Evolutionary conservation across 1,140 invertebrate genomes (phyloP).

Genomic region (Globodera rostochiensis): DNA sequence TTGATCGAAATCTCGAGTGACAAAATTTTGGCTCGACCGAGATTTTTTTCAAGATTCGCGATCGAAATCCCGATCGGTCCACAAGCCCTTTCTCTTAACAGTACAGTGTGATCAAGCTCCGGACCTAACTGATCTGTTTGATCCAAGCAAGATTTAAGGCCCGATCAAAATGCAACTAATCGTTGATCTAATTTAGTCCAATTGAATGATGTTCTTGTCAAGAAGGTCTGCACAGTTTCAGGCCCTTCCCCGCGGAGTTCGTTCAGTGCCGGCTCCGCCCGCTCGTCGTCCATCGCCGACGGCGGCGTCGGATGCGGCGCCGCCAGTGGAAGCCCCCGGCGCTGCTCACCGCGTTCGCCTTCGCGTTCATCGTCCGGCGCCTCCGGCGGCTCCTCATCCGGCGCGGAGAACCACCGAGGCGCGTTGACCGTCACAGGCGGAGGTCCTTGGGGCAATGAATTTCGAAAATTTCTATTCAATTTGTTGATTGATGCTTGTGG

Average conservation of each 20-base stretch:
- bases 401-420: not conserved
- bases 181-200: no score
- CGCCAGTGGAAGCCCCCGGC: not conserved
- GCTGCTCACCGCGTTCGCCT: not conserved
- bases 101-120: no score
- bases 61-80: no score
- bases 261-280: not conserved
- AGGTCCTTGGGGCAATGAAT: not conserved
- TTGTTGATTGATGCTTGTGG: no score
- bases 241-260: conserved; percentile 1
- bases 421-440: not conserved
- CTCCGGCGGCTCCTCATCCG: conserved; percentile 1
- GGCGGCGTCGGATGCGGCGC: not conserved
- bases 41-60: no score
- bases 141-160: no score
- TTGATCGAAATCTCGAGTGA: no score
- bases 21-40: no score
- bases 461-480: no score
- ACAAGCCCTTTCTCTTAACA: no score
- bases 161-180: no score
- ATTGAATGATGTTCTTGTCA: not conserved
- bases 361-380: conserved; percentile 3
- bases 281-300: not conserved
- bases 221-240: not conserved
- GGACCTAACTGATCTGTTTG: no score